These are phyloP conservation scores for Entomobrya multifasciata DNA, from an alignment of 2,888 invertebrate species.

Conservation along the genomic window DNA sequence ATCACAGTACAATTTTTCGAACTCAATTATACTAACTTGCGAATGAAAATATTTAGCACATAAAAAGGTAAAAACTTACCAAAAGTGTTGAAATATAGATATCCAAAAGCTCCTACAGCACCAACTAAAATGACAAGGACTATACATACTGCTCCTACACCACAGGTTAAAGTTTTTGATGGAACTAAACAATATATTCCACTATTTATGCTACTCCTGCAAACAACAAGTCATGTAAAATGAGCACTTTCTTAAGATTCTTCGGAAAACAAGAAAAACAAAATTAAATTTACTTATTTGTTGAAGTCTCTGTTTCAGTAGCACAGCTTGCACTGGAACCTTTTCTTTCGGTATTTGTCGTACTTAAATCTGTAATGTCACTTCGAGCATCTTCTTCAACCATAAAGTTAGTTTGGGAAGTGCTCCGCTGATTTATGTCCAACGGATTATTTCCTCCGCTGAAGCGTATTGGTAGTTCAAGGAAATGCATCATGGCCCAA, in stretches of 20 bases:
- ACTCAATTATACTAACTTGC: too few species aligned
- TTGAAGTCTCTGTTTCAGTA: constrained; percentile 53
- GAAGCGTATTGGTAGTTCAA: constrained; percentile 68
- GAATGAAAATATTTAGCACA: background rate
- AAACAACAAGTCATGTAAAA: background rate
- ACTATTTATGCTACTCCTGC: constrained; percentile 48
- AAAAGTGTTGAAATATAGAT: constrained; percentile 74
- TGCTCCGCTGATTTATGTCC: constrained; percentile 50
- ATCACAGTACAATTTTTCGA: too few species aligned
- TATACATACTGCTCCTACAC: constrained; percentile 49
- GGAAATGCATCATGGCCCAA: constrained; percentile 75
- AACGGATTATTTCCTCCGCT: constrained; percentile 22
- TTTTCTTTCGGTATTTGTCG: constrained; percentile 36
- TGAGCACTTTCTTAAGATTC: background rate
- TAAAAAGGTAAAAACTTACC: constrained; percentile 61
- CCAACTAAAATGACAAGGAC: constrained; percentile 62
- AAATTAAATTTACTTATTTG: constrained; percentile 53
- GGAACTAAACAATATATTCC: constrained; percentile 44
- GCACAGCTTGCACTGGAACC: constrained; percentile 56
- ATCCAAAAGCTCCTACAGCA: constrained; percentile 63
- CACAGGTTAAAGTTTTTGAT: constrained; percentile 46
- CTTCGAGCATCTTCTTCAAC: constrained; percentile 72
- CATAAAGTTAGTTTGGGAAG: constrained; percentile 72
- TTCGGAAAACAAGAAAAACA: background rate
- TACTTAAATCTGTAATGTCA: constrained; percentile 68